Base-by-base conservation (phyloP, 2,797 vertebrate species). In the Sebastes taczanowskii region DNA sequence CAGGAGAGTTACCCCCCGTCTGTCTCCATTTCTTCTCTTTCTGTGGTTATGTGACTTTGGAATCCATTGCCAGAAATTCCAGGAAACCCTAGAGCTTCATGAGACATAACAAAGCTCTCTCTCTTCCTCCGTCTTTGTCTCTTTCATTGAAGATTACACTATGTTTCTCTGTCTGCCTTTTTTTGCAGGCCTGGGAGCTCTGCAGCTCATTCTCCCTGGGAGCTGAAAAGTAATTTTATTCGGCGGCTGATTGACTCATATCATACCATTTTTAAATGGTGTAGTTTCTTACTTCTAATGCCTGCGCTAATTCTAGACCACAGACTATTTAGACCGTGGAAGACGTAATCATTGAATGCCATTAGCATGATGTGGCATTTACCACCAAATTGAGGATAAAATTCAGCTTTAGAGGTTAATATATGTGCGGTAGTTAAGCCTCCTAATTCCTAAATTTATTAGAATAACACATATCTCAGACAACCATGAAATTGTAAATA, bases 401-500 rank as follows among this genome's bases (percentile, higher is more conserved):
- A 93, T 93, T 84, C 80, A 77, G 89, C 84, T 90, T 90, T 84
- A 74, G 80, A 92, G 89, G 90, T 91, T 93, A 92, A 90, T 90
- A 89, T 86, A 92, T 92, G 88, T 84, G 87, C 23, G 16, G 82
- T 73, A 87, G 88, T 94, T 91, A 93, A 90, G 90, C 88, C 77
- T 74, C 65, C 80, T 94, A 94, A 94, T 95, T 92, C 84, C 89
- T 89, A 92, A 90, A 92, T 94, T 91, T 92, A 95, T 91, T 94
- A 92, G 88, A 94, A 94, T 94, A 94, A 94, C 93, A 93, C 88
- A 84, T 90, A 92, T 93, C 90, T 92, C 85, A 87, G 90, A 90
- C 93, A 93, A 87, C 89, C 94, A 89, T 95, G 93, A 93, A 95
- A 95, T 94, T 95, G 91, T 94, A 92, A 95, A 95, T 95, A 95